Evolutionary conservation across 2,113 vertebrate genomes (phyloP), one percentile per base, ranked within the genome.

Genomic region (Petromus typicus): DNA sequence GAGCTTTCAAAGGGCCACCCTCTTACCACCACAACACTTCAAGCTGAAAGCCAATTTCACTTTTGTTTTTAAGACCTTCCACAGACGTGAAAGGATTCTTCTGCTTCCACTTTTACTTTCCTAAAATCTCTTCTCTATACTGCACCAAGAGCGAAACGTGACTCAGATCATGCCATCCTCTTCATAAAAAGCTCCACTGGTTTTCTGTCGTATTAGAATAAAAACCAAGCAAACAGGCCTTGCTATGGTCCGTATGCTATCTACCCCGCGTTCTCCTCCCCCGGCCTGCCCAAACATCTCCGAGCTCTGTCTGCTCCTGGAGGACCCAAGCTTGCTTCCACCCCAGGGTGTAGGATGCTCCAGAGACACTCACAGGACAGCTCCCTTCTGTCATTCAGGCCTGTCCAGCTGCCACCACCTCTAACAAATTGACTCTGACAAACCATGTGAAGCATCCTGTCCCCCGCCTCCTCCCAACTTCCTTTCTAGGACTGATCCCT

Each of bases 51-150:
- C 73, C 63, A 92, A 92, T 96, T 96, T 97, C 23, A 8, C 57
- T 84, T 95, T 90, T 75, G 92, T 69, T 96, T 88, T 94, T 76
- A 93, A 88, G 48, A 86, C 57, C 54, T 83, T 56, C 94, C 91
- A 95, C 48, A 86, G 67, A 91, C 75, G n/a, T 30, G 64, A 97
- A 96, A 94, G 32, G 63, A 89, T 80, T 95, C 92, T 95, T 90
- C 71, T 91, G 93, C 81, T 95, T 93, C 75, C 45, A 92, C 51
- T 95, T 97, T 95, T 94, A 48, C 78, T 96, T 97, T 94, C 51
- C 73, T 94, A 78, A 96, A 54, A 71, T 90, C 67, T 95, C 25
- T 86, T 90, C 23, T 56, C 20, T 80, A 69, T 86, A n/a, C 51
- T 40, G 13, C 37, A 82, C 23, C 89, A 80, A 92, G 61, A 94